Percentiles rank a stretch among this genome's conserved stretches.
Evolutionary conservation across 2,888 invertebrate genomes (phyloP).

Genomic region (Papilio gigon): DNA sequence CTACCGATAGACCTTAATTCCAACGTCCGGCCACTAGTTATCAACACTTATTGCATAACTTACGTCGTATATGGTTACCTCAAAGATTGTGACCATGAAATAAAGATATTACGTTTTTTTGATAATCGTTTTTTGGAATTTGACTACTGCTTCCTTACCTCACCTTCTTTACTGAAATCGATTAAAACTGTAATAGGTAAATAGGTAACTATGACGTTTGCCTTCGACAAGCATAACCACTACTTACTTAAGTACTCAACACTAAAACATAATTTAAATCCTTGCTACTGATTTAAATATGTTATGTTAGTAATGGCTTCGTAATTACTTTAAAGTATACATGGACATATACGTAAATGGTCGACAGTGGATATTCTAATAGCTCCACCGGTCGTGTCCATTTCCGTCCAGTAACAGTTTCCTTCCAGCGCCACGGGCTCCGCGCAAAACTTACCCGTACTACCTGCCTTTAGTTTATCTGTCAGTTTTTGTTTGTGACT

Average conservation of each 20-base stretch:
- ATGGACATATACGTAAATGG: constrained; percentile 51
- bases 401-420: constrained; percentile 77
- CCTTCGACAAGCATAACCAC: neutral
- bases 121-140: neutral
- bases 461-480: constrained; percentile 69
- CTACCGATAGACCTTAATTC: constrained; percentile 10
- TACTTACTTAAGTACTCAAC: neutral
- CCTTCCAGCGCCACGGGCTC: constrained; percentile 63
- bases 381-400: constrained; percentile 59
- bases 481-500: constrained; percentile 72
- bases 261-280: neutral
- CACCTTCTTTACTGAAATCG: too few species aligned
- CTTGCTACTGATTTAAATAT: constrained; percentile 1
- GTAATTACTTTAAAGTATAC: constrained; percentile 18
- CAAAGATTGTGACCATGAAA: too few species aligned
- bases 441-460: constrained; percentile 59
- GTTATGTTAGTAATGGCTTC: constrained; percentile 7
- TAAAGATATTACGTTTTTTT: neutral
- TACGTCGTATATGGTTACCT: neutral
- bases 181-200: too few species aligned
- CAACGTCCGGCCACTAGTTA: constrained; percentile 2
- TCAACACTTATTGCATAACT: constrained; percentile 1
- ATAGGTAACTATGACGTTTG: neutral
- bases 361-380: constrained; percentile 55
- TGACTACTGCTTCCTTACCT: too few species aligned